Evolutionary conservation across 2,888 invertebrate genomes (phyloP).

Genomic region (Cosmia trapezina): DNA sequence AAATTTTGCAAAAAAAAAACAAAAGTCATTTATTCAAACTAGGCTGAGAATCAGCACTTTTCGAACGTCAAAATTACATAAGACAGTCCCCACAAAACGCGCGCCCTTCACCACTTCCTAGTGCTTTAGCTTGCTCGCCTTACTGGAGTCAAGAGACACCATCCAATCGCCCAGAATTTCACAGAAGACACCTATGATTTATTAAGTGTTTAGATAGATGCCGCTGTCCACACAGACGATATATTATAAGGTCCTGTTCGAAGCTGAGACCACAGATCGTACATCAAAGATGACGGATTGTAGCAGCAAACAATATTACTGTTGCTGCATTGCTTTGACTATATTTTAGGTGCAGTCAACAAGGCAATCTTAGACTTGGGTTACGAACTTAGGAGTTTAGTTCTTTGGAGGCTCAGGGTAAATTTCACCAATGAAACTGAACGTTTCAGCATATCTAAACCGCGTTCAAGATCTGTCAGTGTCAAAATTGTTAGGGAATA

Average conservation of each 20-base stretch:
- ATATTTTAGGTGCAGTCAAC: constrained; percentile 23
- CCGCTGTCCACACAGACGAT: constrained; percentile 28
- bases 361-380: not conserved
- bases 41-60: no score
- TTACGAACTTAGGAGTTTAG: not conserved
- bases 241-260: constrained; percentile 44
- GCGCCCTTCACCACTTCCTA: no score
- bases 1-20: no score
- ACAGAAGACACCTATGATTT: constrained; percentile 31
- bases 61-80: no score
- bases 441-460: no score
- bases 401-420: not conserved
- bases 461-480: no score
- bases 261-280: constrained; percentile 49
- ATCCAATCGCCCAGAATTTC: constrained; percentile 28
- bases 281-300: constrained; percentile 51
- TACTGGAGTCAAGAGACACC: not conserved
- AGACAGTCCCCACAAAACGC: no score
- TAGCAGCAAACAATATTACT: constrained; percentile 39
- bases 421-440: no score
- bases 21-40: no score
- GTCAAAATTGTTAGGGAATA: no score
- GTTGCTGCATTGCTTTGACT: constrained; percentile 32
- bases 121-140: no score
- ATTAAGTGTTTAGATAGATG: constrained; percentile 43